phyloP scores from a whole-genome alignment of 2,113 vertebrate species.

The Zosterops lateralis region DNA sequence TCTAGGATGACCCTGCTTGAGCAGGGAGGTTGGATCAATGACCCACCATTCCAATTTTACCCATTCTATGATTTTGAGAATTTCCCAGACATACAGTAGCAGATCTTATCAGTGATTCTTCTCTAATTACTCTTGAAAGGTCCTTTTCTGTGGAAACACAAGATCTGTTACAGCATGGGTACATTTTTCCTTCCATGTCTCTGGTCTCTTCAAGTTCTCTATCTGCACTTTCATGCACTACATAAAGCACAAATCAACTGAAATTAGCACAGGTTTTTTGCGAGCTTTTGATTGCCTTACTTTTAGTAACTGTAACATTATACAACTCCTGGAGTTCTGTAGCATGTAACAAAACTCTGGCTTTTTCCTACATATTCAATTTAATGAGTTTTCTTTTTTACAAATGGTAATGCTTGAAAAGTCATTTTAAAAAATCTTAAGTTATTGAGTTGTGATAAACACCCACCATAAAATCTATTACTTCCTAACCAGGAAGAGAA shows the following conservation, averaged over 20 bases:
- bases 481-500: not conserved
- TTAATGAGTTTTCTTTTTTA: not conserved
- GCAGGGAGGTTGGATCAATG: not conserved
- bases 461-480: not conserved
- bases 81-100: not conserved
- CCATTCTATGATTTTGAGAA: not conserved
- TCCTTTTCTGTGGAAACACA: not conserved
- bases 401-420: not conserved
- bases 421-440: not conserved
- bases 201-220: not conserved
- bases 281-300: not conserved
- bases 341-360: not conserved
- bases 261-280: not conserved
- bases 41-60: not conserved
- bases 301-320: not conserved
- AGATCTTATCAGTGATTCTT: not conserved
- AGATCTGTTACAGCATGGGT: fast-evolving
- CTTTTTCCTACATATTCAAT: not conserved
- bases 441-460: not conserved
- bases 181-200: not conserved
- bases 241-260: not conserved
- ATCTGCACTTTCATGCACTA: not conserved
- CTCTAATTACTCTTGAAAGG: not conserved
- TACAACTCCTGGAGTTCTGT: not conserved
- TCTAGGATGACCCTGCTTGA: not conserved